These are phyloP conservation scores for Acleris literana DNA, from an alignment of 2,888 invertebrate genomes.

Conservation along the genomic window DNA sequence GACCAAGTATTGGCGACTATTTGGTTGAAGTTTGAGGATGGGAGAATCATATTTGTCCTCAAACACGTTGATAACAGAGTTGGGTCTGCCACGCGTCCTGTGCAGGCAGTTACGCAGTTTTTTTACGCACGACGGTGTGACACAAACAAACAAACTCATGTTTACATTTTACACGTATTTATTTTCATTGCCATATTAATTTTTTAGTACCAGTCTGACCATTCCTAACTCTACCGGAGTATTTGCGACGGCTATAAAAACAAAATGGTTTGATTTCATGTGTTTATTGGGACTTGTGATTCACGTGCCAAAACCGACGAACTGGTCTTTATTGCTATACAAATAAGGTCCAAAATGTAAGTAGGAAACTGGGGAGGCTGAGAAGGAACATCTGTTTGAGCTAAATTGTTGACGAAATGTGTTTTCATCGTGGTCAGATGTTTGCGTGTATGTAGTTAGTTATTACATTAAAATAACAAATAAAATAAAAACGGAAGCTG, in stretches of 20 bases:
- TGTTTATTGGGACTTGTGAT: conserved; percentile 44
- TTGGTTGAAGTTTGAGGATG: no score
- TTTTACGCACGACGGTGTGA: no score
- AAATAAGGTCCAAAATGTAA: conserved; percentile 7
- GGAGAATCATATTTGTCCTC: no score
- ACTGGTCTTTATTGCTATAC: neutral
- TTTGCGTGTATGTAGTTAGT: conserved; percentile 14
- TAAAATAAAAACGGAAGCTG: neutral
- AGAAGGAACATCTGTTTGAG: conserved; percentile 26
- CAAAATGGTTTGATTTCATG: conserved; percentile 58
- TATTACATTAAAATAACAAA: neutral
- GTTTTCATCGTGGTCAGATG: conserved; percentile 10
- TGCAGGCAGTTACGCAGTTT: no score
- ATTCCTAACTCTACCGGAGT: conserved; percentile 24
- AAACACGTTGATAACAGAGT: no score
- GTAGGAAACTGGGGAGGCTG: neutral
- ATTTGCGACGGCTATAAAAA: conserved; percentile 50
- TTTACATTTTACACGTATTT: no score
- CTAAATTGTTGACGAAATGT: conserved; percentile 19
- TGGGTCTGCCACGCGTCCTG: no score
- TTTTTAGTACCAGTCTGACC: conserved; percentile 2
- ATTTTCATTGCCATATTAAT: no score
- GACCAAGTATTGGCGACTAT: no score
- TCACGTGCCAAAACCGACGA: conserved; percentile 28
- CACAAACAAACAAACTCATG: no score